Conservation (phyloP, 2,888 invertebrate genomes). For the Bursaphelenchus okinawaensis region DNA sequence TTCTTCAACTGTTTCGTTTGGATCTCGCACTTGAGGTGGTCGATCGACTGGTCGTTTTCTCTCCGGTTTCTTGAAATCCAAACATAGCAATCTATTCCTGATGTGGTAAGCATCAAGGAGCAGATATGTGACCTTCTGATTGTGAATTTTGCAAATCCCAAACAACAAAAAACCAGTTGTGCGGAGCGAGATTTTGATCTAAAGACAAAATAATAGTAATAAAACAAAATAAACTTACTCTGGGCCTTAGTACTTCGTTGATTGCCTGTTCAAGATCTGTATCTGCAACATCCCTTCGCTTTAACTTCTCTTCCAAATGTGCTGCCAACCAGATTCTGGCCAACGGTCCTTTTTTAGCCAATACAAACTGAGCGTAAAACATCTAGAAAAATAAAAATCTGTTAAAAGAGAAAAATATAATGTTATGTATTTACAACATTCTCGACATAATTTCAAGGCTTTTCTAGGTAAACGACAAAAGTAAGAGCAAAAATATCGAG, state of each 20-base stretch:
- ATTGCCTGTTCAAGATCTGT: not conserved
- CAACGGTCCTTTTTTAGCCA: not conserved
- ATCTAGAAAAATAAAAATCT: no score
- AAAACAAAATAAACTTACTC: not conserved
- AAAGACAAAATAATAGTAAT: not conserved
- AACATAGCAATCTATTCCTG: not conserved
- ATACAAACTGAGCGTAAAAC: not conserved
- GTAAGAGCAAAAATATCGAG: no score
- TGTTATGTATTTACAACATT: no score
- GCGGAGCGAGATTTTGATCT: not conserved
- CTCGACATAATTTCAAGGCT: no score
- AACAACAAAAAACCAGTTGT: not conserved
- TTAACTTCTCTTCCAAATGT: not conserved
- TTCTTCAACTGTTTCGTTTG: not conserved
- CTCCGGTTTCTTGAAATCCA: not conserved
- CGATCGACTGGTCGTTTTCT: no score
- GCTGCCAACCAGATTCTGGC: not conserved
- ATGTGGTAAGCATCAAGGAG: not conserved
- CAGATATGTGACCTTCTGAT: not conserved
- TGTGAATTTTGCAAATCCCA: not conserved
- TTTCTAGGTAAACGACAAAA: no score
- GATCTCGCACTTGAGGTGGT: not conserved
- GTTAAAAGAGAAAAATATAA: no score
- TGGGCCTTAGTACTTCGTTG: not conserved
- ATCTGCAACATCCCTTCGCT: not conserved